Evolutionary conservation across 2,888 invertebrate genomes (phyloP), one percentile per base, ranked within the genome.

Genomic region (Thera britannica): DNA sequence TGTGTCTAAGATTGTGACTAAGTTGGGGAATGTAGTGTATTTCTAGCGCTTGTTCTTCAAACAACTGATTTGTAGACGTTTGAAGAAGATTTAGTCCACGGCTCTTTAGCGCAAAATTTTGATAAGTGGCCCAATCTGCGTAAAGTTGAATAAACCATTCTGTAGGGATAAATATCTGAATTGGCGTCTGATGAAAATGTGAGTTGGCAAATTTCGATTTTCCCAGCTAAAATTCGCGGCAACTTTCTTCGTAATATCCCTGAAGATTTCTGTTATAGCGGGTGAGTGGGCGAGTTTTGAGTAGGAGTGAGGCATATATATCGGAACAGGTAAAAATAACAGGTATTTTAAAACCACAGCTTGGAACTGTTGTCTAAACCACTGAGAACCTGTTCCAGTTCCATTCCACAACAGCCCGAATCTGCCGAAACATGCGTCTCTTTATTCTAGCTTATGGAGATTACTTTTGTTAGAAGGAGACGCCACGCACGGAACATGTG

Each of bases 231-330:
- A 79, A 79, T 80, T 77, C 78, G 69, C 69, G 64, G 73, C 75
- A 81, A 80, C 73, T 78, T 75, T 75, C 65, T 75, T 78, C 82
- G 80, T 83, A 85, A 83, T 84, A 72, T 72, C 77, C 75, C 69
- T 74, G 70, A 77, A 81, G 79, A 81, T 79, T 80, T 77, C 73
- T 72, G 74, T 75, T 77, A 77, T 77, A 75, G 77, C 72, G 74
- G 76, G 77, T 70, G 74, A 74, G 75, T 74, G 68, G 68, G 70
- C 58, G 76, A 79, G 77, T 80, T 80, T 77, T 76, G 77, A 77
- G 77, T n/a, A n/a, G n/a, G n/a, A n/a, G n/a, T n/a, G n/a, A n/a
- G n/a, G n/a, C n/a, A n/a, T n/a, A n/a, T n/a, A n/a, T n/a, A n/a
- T n/a, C n/a, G n/a, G n/a, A n/a, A n/a, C n/a, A n/a, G n/a, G n/a